Conservation (phyloP, 2,113 vertebrate genomes). For the Brachirus orientalis region DNA sequence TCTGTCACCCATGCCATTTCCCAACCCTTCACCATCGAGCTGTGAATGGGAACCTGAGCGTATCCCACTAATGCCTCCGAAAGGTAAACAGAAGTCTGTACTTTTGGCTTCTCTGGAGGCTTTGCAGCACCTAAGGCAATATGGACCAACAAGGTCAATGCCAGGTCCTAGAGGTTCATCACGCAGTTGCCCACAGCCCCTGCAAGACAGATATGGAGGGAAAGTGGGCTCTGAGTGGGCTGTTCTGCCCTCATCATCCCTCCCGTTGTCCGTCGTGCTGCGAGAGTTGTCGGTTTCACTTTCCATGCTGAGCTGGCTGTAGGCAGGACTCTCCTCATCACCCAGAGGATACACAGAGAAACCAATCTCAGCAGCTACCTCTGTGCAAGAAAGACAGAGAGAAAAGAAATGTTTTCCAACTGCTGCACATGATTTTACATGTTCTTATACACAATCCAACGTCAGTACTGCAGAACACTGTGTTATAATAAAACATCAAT, state of each 20-base stretch:
- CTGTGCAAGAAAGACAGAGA: constrained; percentile 71
- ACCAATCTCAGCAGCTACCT: constrained; percentile 89
- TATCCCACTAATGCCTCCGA: constrained; percentile 59
- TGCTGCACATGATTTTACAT: not conserved
- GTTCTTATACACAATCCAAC: not conserved
- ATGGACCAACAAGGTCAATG: constrained; percentile 75
- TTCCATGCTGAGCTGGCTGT: constrained; percentile 88
- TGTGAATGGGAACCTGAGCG: constrained; percentile 48
- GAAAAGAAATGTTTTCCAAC: not conserved
- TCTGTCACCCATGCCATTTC: constrained; percentile 72
- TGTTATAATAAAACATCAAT: too few species aligned
- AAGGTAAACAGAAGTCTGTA: constrained; percentile 67
- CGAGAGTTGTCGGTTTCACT: constrained; percentile 87
- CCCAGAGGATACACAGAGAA: constrained; percentile 89
- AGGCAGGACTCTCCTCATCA: constrained; percentile 89
- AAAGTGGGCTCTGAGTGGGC: constrained; percentile 71
- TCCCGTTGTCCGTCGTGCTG: constrained; percentile 72
- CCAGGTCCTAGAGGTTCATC: constrained; percentile 79
- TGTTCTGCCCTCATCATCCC: constrained; percentile 64
- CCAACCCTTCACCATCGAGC: constrained; percentile 46
- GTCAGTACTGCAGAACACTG: not conserved
- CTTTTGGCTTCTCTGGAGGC: constrained; percentile 67
- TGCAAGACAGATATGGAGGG: constrained; percentile 85
- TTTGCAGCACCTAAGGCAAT: constrained; percentile 84
- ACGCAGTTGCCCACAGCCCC: constrained; percentile 87